Evolutionary conservation across 2,888 invertebrate species (phyloP).

Genomic region (Himalopsyche anomala): DNA sequence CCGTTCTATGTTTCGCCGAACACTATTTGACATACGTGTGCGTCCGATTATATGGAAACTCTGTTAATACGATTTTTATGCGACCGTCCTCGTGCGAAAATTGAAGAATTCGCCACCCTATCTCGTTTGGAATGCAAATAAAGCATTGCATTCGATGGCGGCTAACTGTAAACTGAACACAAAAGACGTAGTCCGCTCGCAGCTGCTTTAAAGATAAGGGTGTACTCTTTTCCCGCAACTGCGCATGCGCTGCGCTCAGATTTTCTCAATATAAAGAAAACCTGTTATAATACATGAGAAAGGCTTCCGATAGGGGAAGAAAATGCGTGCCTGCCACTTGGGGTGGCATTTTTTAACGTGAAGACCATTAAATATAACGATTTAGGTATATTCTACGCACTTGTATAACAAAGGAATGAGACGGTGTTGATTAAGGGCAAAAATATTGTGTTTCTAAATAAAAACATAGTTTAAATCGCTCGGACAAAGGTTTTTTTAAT

Average conservation of each 20-base stretch:
- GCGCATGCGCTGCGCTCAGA: slow-evolving; percentile 6
- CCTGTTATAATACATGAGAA: slow-evolving; percentile 3
- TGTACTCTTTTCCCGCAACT: slow-evolving; percentile 1
- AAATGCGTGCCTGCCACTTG: not conserved
- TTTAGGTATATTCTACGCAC: not conserved
- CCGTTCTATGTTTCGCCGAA: not conserved
- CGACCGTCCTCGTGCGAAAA: not conserved
- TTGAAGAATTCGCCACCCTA: not conserved
- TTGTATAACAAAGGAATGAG: not conserved
- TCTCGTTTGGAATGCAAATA: not conserved
- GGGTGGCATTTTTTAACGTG: not conserved
- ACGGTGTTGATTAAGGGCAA: too few species aligned
- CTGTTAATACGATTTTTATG: not conserved
- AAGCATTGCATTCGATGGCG: not conserved
- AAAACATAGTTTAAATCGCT: too few species aligned
- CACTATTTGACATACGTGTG: not conserved
- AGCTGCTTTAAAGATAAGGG: slow-evolving; percentile 31
- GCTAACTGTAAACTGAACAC: not conserved
- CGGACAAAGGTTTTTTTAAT: too few species aligned
- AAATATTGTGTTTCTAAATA: too few species aligned
- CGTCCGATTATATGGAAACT: not conserved
- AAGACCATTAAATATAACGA: slow-evolving; percentile 5
- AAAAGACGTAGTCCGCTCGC: not conserved
- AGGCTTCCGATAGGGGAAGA: not conserved
- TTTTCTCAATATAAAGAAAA: slow-evolving; percentile 31